Base-by-base conservation (phyloP, 2,888 invertebrate genomes). In the Barypeithes pellucidus region DNA sequence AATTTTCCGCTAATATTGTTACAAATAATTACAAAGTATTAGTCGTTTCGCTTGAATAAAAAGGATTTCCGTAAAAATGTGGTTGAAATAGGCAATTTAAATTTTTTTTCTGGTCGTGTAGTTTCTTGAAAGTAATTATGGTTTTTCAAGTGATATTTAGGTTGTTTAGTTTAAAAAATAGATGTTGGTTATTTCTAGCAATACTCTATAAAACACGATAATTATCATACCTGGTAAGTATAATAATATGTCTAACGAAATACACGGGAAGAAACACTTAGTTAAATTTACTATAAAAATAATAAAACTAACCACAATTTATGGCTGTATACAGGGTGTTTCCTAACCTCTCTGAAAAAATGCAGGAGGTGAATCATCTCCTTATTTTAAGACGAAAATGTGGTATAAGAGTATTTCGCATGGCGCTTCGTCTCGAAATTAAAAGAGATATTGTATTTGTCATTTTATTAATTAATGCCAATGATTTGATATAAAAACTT, bases 1-100 rank as follows among this genome's bases (percentile, higher is more conserved):
- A 73, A 73, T 73, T 73, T 73, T 73, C 73, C 73, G 73, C 73
- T 69, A 68, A 73, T 73, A 73, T 73, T 73, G 73, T 65, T 69
- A 73, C 73, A 73, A 73, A 73, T 74, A 74, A 74, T 70, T 70
- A 70, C 70, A 62, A 69, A 70, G 41, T 33, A 57, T 67, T 66
- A 47, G 59, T 70, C 52, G 73, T 70, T 74, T 57, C 61, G 67
- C 70, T 54, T 67, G 66, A 74, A 63, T 66, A 54, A 69, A 61
- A 72, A 62, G 70, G 74, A 74, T 74, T 69, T 74, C 70, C 70
- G 62, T 70, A 74, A 74, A 74, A 74, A 54, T 74, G 74, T 62
- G 67, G 66, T 67, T 60, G 61, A 60, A 70, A 62, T 54, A 62
- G 70, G 74, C 59, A 73, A 70, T 73, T 73, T 73, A 60, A 50